phyloP scores from a whole-genome alignment of 1,140 invertebrate species.

The Mizuhopecten yessoensis region DNA sequence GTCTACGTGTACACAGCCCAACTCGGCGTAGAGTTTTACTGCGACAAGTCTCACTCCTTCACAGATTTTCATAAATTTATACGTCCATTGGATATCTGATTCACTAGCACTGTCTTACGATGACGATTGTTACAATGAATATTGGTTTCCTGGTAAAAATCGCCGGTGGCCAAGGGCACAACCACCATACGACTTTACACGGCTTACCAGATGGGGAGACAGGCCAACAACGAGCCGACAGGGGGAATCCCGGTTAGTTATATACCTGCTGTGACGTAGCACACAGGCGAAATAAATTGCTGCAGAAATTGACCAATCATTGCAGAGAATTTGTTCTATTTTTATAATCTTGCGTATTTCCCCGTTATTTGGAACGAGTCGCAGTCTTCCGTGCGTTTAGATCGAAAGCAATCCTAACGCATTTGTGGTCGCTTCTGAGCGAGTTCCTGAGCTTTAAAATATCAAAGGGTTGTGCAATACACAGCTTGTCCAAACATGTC shows the following conservation, averaged over 20 bases:
- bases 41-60: neutral
- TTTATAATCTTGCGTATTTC: slow-evolving; percentile 54
- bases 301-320: slow-evolving; percentile 70
- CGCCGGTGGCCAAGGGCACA: slow-evolving; percentile 75
- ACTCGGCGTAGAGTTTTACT: neutral
- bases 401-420: neutral
- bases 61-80: slow-evolving; percentile 40
- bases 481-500: neutral
- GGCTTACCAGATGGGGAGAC: slow-evolving; percentile 67
- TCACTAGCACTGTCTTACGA: neutral
- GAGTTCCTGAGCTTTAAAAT: neutral
- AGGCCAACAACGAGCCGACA: slow-evolving; percentile 78
- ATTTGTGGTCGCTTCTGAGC: neutral
- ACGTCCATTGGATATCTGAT: slow-evolving; percentile 28
- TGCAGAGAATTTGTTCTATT: slow-evolving; percentile 62
- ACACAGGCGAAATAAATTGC: slow-evolving; percentile 56
- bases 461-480: slow-evolving; percentile 33
- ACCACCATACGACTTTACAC: slow-evolving; percentile 72
- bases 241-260: slow-evolving; percentile 74
- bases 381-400: neutral
- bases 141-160: slow-evolving; percentile 61
- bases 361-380: slow-evolving; percentile 7
- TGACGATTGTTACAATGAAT: neutral
- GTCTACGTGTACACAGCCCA: slow-evolving; percentile 38
- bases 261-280: slow-evolving; percentile 73